Percentiles rank a stretch among this genome's conserved stretches.
Evolutionary conservation across 1,140 invertebrate genomes (phyloP).

Genomic region (Heliconius himera): DNA sequence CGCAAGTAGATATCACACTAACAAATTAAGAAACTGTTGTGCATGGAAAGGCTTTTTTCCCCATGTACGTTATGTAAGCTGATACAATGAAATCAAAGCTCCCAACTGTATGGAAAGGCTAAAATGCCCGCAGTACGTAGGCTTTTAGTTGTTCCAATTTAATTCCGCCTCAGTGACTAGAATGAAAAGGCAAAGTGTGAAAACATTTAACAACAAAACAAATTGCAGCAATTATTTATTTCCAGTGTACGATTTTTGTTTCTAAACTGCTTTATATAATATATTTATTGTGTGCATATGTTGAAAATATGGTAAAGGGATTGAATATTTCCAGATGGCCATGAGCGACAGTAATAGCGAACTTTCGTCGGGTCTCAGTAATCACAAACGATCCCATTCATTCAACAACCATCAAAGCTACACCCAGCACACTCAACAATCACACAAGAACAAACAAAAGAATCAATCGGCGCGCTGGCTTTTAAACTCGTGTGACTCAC

Average conservation of each 20-base stretch:
- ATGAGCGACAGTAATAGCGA: constrained; percentile 77
- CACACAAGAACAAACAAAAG: constrained; percentile 81
- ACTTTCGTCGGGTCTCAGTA: constrained; percentile 67
- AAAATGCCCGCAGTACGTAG: neutral
- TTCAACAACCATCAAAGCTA: constrained; percentile 86
- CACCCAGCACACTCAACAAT: constrained; percentile 83
- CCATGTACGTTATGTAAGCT: constrained; percentile 32
- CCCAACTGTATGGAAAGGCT: constrained; percentile 35
- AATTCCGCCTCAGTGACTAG: neutral
- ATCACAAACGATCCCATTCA: constrained; percentile 85
- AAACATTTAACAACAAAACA: constrained; percentile 6
- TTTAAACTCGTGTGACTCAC: constrained; percentile 77
- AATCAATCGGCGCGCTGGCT: constrained; percentile 79
- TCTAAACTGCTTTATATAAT: constrained; percentile 7
- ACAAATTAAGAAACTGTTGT: constrained; percentile 61
- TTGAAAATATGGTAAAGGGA: neutral
- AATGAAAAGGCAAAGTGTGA: constrained; percentile 7
- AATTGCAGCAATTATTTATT: constrained; percentile 7
- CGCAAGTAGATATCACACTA: constrained; percentile 74
- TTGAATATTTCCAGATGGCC: constrained; percentile 68
- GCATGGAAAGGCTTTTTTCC: constrained; percentile 72
- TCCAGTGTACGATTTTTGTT: constrained; percentile 7
- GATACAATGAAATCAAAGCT: constrained; percentile 20
- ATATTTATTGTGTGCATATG: neutral
- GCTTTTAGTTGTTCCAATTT: constrained; percentile 15